Evolutionary conservation across 2,113 vertebrate genomes (phyloP), one percentile per base, ranked within the genome.

Genomic region (Upupa epops): DNA sequence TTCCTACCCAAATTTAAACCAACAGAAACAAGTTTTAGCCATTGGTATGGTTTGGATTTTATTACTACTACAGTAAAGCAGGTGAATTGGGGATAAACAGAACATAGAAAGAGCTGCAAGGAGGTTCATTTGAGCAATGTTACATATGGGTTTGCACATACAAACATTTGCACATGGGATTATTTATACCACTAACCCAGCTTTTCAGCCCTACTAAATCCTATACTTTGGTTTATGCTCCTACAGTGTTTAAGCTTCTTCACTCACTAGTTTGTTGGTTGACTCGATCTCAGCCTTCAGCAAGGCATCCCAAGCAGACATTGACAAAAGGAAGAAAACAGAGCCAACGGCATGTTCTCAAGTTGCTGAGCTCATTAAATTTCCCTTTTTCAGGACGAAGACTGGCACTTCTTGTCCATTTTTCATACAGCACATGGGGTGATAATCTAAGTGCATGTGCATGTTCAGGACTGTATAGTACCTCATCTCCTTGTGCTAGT

Each of bases 1-100:
- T 34, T 86, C 72, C 90, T 88, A 95, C 60, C 86, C 92, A 83
- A 55, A 93, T 88, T 93, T 22, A 89, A 79, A 94, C 25, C 86
- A 49, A 73, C 8, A 64, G 55, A 90, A 96, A 94, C 31, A 86
- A 80, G 64, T 58, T 90, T 88, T 80, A 90, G 80, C 65, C 76
- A 55, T 20, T 2, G 0, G 52, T 9, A 86, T 32, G n/a, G n/a
- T n/a, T 80, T 46, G 40, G 11, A 42, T 29, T 75, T 68, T 8
- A 10, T 60, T 64, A 31, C 32, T 58, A 25, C 16, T 68, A 29
- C 29, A 42, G 8, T 1, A 14, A 4, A n/a, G 34, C 58, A 64
- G n/a, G 54, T 29, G 68, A n/a, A 22, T 0, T 25, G 15, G 81
- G 52, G 77, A 71, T 28, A 55, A 42, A 9, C 46, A 37, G 31